Evolutionary conservation across 1,140 invertebrate species (phyloP), one percentile per base, ranked within the genome.

Genomic region (Pseudomyrmex dendroicus): DNA sequence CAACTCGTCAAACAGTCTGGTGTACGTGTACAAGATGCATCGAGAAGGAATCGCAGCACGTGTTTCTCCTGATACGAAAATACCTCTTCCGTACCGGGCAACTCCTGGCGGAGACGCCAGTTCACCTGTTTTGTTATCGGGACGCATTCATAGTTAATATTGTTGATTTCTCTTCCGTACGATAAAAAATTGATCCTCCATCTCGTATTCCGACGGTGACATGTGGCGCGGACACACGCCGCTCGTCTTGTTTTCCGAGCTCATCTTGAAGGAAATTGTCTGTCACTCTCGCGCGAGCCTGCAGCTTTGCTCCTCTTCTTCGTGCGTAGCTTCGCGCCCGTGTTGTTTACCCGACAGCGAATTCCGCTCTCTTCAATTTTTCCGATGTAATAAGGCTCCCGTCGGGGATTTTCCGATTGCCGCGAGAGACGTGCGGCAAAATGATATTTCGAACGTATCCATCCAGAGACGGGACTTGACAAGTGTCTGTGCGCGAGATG

Each of bases 261-360:
- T 15, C 64, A 76, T 82, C 86, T 82, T 61, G 17, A 35, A 85
- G 86, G 72, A 88, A 88, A 88, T 88, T 88, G 86, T 88, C 86
- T 84, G 72, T 70, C 82, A 56, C 35, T 22, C 22, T 72, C 22
- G 44, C 10, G 12, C 15, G 12, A 48, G 20, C 3, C 66, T 80
- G 13, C 64, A 44, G 67, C 72, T 80, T 80, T 25, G 59, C 5
- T 35, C 5, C 44, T 12, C 66, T 35, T 61, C n/a, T 3, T 3
- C 35, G 54, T 70, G 66, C 15, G 61, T 57, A 72, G 66, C 20
- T 80, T 48, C 35, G 66, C 35, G 17, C 54, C 35, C 22, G 12
- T n/a, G 52, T 78, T 78, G 52, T 52, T 80, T 56, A 15, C 12
- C 13, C 13, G 35, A 17, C 35, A 44, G 17, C 15, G 66, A 80